A percentile compares a stretch with the other conserved stretches of the same genome.
Evolutionary conservation across 2,113 vertebrate genomes (phyloP).

Genomic region (Lepus timidus): DNA sequence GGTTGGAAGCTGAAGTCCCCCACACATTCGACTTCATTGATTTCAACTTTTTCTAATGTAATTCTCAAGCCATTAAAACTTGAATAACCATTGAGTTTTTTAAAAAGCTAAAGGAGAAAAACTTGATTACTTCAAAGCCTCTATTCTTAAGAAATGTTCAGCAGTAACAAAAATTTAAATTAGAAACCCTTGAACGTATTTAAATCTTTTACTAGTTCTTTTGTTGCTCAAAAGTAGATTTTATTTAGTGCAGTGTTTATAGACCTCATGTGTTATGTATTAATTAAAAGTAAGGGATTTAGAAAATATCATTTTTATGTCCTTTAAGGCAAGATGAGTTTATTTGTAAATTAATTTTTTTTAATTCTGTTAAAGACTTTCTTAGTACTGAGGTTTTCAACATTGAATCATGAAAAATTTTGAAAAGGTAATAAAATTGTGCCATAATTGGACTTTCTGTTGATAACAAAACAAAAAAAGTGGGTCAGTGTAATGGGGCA

Average conservation of each 20-base stretch:
- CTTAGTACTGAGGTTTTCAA: neutral
- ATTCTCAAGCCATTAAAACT: constrained; percentile 17
- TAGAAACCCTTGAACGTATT: neutral
- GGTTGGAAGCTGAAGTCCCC: neutral
- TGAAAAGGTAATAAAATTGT: constrained; percentile 24
- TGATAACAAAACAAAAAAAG: neutral
- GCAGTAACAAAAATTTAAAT: neutral
- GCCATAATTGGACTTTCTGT: neutral
- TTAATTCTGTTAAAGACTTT: neutral
- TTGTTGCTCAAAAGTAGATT: neutral
- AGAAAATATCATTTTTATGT: neutral
- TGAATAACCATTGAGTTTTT: neutral
- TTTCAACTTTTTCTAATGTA: neutral
- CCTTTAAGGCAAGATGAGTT: neutral
- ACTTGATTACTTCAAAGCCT: neutral
- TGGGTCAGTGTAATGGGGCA: neutral
- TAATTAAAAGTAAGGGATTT: neutral
- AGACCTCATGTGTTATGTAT: neutral
- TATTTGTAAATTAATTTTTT: constrained; percentile 1
- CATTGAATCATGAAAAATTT: constrained; percentile 1
- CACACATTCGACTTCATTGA: neutral
- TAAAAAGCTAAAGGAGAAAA: neutral
- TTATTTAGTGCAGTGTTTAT: neutral
- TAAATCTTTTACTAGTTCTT: neutral
- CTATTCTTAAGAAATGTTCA: neutral